Conservation (phyloP, 1,140 invertebrate genomes). For the Platyscapa corneri region DNA sequence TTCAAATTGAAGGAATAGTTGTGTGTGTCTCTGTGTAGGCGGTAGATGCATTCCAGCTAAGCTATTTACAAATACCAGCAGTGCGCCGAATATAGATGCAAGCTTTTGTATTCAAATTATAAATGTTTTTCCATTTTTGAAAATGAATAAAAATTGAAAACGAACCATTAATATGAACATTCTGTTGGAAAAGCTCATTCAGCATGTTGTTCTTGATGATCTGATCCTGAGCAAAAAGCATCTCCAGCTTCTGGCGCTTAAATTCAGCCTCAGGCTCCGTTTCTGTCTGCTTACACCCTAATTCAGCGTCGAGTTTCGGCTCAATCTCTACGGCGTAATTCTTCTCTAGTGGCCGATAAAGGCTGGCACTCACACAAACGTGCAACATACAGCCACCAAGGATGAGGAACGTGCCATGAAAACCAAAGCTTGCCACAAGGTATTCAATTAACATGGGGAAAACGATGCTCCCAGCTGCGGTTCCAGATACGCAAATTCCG, state of each 20-base stretch:
- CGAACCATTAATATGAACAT: conserved; percentile 57
- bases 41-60: no score
- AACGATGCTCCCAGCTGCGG: conserved; percentile 85
- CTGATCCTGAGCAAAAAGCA: conserved; percentile 75
- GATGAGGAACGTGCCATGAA: conserved; percentile 83
- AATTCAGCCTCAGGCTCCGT: conserved; percentile 40
- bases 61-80: no score
- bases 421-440: conserved; percentile 79
- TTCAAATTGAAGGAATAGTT: no score
- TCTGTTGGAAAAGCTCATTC: conserved; percentile 77
- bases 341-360: conserved; percentile 79
- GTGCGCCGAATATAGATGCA: no score
- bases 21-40: no score
- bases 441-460: conserved; percentile 84
- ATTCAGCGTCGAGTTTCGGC: conserved; percentile 29
- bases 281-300: conserved; percentile 61
- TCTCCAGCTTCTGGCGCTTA: conserved; percentile 70
- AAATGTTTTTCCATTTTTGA: background rate
- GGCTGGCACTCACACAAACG: conserved; percentile 81
- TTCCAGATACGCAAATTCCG: conserved; percentile 86
- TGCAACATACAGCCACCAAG: conserved; percentile 86
- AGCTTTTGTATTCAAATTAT: no score
- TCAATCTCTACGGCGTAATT: background rate
- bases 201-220: conserved; percentile 74
- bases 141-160: background rate